These are phyloP conservation scores for Diogma glabrata DNA, from an alignment of 2,888 invertebrate species.

Conservation along the genomic window DNA sequence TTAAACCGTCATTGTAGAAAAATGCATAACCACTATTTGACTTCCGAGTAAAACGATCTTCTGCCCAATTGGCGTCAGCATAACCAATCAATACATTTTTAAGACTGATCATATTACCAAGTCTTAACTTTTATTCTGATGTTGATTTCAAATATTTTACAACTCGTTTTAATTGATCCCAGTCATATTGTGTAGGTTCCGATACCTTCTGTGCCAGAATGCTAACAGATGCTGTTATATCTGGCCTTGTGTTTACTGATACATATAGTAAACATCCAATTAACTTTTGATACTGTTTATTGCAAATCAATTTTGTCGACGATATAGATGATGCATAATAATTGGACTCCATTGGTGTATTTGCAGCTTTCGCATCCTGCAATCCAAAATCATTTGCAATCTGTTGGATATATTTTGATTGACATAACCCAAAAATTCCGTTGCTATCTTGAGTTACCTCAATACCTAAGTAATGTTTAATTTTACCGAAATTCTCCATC, in stretches of 20 bases:
- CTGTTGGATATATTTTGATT: not conserved
- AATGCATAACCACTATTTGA: constrained; percentile 23
- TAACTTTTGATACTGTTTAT: not conserved
- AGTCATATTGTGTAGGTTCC: not conserved
- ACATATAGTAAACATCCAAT: not conserved
- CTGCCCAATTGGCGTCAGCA: constrained; percentile 20
- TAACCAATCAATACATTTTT: constrained; percentile 14
- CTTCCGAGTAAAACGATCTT: constrained; percentile 21
- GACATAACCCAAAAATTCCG: not conserved
- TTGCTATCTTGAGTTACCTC: not conserved
- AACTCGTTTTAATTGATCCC: not conserved
- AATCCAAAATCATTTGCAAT: too few relatives aligned
- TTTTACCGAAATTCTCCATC: not conserved
- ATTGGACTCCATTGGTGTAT: not conserved
- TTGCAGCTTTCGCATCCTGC: not conserved
- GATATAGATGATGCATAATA: too few relatives aligned
- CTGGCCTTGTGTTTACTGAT: not conserved
- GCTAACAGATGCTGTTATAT: not conserved
- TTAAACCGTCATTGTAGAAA: constrained; percentile 11
- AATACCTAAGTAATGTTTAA: not conserved
- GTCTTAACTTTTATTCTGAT: too few relatives aligned
- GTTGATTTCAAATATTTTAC: constrained; percentile 1
- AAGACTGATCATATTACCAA: not conserved
- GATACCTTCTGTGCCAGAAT: too few relatives aligned
- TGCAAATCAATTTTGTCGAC: too few relatives aligned